These are phyloP conservation scores for Trogon surrucura DNA, from an alignment of 2,113 vertebrate genomes.

Conservation along the genomic window DNA sequence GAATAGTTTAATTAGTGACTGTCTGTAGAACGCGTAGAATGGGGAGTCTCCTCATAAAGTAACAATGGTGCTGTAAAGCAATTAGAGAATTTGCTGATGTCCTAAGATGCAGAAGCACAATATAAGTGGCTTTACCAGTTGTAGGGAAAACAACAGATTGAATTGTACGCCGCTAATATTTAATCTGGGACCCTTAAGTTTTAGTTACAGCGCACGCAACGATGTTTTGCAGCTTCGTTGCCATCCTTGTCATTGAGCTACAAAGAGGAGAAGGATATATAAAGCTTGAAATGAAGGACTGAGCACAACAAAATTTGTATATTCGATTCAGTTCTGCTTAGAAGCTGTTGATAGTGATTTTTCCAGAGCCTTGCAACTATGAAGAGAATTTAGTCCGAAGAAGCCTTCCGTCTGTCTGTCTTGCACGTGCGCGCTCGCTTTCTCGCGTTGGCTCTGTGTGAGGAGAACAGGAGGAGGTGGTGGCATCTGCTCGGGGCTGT, in stretches of 20 bases:
- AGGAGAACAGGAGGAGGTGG: background rate
- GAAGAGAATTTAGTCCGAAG: background rate
- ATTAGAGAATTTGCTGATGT: constrained; percentile 27
- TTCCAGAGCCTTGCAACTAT: background rate
- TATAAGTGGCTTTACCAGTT: background rate
- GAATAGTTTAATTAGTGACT: background rate
- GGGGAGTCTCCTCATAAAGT: background rate
- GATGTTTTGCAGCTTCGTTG: background rate
- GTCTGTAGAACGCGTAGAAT: background rate
- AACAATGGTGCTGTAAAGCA: background rate
- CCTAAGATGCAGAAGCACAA: background rate
- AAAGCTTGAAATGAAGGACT: background rate
- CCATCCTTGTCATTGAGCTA: background rate
- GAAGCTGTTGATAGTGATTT: background rate
- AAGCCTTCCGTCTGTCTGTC: background rate
- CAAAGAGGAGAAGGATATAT: background rate
- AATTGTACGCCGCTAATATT: background rate
- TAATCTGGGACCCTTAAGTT: constrained; percentile 17
- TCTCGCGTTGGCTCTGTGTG: background rate
- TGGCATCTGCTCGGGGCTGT: background rate
- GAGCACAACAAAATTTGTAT: background rate
- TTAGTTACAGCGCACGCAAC: background rate
- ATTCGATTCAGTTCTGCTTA: background rate
- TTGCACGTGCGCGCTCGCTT: accelerated
- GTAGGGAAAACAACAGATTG: background rate